A percentile compares a stretch with the other conserved stretches of the same genome.
Evolutionary conservation across 2,113 vertebrate genomes (phyloP).

Genomic region (Notothenia rossii): DNA sequence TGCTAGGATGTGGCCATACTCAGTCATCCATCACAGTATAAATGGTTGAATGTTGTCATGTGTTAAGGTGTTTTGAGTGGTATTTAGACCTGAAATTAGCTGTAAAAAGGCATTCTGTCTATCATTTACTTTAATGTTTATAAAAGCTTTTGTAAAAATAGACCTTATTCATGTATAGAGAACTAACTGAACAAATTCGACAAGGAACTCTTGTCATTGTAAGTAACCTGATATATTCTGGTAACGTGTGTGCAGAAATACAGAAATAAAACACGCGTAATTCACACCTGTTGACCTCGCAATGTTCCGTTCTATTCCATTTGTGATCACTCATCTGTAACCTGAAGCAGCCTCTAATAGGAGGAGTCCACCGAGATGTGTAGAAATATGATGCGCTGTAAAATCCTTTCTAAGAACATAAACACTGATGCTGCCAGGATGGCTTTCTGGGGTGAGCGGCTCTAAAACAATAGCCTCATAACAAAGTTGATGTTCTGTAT

Average conservation of each 20-base stretch:
- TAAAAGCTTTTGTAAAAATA: neutral
- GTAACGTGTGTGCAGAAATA: neutral
- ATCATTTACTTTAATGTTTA: neutral
- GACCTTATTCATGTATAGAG: neutral
- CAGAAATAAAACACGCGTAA: conserved; percentile 29
- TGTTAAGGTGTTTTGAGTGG: no score
- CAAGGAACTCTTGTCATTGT: neutral
- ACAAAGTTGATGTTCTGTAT: conserved; percentile 57
- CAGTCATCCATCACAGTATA: no score
- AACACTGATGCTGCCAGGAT: conserved; percentile 61
- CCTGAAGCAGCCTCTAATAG: conserved; percentile 49
- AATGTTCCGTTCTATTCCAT: conserved; percentile 48
- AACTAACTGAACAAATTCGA: neutral
- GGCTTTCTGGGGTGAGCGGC: conserved; percentile 54
- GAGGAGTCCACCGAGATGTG: conserved; percentile 57
- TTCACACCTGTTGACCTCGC: conserved; percentile 59
- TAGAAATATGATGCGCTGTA: conserved; percentile 62
- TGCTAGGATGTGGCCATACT: no score
- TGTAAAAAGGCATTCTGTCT: no score
- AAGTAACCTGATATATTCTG: neutral
- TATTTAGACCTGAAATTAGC: no score
- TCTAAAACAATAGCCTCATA: conserved; percentile 67
- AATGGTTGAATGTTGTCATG: no score
- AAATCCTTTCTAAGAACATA: conserved; percentile 62
- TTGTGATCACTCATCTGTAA: conserved; percentile 63